Percentiles rank a stretch among this genome's conserved stretches.
Evolutionary conservation across 2,113 vertebrate species (phyloP).

Genomic region (Oryzias javanicus): DNA sequence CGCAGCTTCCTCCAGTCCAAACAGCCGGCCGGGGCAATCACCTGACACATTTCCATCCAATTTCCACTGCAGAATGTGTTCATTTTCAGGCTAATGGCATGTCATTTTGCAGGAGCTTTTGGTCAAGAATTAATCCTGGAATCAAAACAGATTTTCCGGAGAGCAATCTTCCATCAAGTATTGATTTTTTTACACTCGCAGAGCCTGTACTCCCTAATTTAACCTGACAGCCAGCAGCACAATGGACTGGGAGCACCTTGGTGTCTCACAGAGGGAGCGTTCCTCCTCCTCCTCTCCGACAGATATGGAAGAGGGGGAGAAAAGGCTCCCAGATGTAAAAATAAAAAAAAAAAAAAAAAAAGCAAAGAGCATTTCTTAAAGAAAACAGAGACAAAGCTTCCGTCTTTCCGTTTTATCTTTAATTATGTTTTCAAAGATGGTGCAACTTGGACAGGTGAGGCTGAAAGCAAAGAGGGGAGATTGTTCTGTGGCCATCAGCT

Average conservation of each 20-base stretch:
- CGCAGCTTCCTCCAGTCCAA: conserved; percentile 86
- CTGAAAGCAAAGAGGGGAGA: conserved; percentile 63
- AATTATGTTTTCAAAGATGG: conserved; percentile 81
- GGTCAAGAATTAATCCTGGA: conserved; percentile 99
- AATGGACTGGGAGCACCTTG: conserved; percentile 99
- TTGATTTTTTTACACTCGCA: conserved; percentile 99
- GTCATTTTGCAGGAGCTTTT: conserved; percentile 99
- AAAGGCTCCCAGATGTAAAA: conserved; percentile 64
- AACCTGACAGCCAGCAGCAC: conserved; percentile 99
- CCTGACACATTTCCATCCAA: conserved; percentile 99
- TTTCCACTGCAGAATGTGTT: conserved; percentile 99
- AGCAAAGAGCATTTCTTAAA: conserved; percentile 74
- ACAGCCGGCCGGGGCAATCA: conserved; percentile 94
- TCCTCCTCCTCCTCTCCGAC: conserved; percentile 68
- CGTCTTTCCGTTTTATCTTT: conserved; percentile 81
- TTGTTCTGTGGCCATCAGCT: conserved; percentile 77
- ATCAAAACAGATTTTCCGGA: conserved; percentile 99
- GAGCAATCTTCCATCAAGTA: conserved; percentile 99
- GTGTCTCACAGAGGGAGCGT: conserved; percentile 92
- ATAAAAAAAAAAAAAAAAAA: conserved; percentile 76
- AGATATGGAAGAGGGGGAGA: conserved; percentile 43
- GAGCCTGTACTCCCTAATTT: conserved; percentile 99
- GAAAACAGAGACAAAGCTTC: conserved; percentile 70
- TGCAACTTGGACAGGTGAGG: conserved; percentile 66
- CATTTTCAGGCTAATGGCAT: conserved; percentile 99